A percentile compares a stretch with the other conserved stretches of the same genome.
phyloP scores from a whole-genome alignment of 2,888 invertebrate genomes.

The Lycocerus yunnanus region DNA sequence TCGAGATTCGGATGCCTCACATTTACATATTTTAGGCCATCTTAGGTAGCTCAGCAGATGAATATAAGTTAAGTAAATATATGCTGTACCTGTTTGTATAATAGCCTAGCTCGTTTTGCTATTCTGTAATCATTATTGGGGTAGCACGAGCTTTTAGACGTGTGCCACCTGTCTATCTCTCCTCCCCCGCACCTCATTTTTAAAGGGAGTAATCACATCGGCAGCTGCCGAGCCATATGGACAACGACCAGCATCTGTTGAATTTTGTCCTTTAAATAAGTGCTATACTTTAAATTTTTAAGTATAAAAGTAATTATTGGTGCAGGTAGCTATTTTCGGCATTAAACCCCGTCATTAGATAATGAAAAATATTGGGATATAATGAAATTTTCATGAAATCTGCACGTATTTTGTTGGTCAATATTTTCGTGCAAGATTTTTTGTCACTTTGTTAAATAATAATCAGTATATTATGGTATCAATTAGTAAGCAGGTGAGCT shows the following conservation, averaged over 20 bases:
- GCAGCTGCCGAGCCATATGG: conserved; percentile 38
- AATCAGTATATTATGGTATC: conserved; percentile 25
- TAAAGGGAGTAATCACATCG: conserved; percentile 33
- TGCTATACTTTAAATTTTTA: conserved; percentile 11
- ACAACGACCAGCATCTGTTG: conserved; percentile 35
- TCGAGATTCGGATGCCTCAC: conserved; percentile 10
- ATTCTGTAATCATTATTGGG: conserved; percentile 24
- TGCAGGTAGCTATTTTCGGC: conserved; percentile 16
- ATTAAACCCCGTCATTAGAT: conserved; percentile 9
- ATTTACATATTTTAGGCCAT: neutral
- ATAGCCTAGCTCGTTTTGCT: neutral
- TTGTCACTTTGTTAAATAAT: neutral
- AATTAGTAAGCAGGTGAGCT: conserved; percentile 30
- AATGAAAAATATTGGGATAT: neutral
- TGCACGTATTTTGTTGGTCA: neutral
- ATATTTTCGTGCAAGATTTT: neutral
- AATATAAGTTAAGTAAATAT: neutral
- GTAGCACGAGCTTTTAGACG: conserved; percentile 29
- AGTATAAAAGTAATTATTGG: conserved; percentile 19
- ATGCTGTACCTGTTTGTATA: neutral
- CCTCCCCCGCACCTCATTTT: conserved; percentile 22
- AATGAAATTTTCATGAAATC: neutral
- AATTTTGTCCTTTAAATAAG: conserved; percentile 26
- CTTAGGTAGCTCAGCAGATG: neutral
- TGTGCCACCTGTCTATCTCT: conserved; percentile 35